phyloP scores from a whole-genome alignment of 2,113 vertebrate genomes.

The Tyrannus savana region DNA sequence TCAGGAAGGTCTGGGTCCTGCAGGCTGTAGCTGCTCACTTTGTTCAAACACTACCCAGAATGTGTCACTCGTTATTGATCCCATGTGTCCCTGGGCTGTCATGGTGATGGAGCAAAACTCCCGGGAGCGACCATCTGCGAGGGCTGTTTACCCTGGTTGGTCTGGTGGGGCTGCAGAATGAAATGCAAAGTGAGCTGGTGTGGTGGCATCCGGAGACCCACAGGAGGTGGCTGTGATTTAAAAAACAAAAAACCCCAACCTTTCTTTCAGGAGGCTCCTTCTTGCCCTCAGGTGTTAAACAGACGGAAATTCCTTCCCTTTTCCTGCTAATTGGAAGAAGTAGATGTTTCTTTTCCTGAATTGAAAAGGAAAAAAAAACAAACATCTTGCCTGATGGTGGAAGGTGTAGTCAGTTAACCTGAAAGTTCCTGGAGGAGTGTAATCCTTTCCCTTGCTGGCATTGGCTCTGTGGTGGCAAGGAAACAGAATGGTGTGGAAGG shows the following conservation, averaged over 20 bases:
- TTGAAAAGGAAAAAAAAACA: not conserved
- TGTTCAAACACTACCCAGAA: not conserved
- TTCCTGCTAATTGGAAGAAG: constrained; percentile 20
- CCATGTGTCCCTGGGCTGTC: not conserved
- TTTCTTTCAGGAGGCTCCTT: not conserved
- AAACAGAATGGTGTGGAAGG: not conserved
- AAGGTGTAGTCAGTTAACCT: not conserved
- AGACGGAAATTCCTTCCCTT: constrained; percentile 16
- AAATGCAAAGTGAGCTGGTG: not conserved
- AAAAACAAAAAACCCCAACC: not conserved
- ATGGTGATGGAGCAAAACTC: not conserved
- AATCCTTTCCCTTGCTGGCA: not conserved
- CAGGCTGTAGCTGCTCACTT: not conserved
- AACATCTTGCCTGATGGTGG: not conserved
- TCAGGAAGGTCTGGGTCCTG: not conserved
- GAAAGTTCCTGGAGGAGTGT: not conserved
- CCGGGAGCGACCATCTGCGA: not conserved
- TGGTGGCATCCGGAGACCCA: not conserved
- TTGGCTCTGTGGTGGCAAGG: not conserved
- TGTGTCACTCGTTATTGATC: not conserved
- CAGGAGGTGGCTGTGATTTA: not conserved
- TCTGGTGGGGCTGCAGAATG: not conserved
- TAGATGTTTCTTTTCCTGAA: not conserved
- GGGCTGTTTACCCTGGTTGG: not conserved
- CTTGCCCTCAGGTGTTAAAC: not conserved